Conservation (phyloP, 2,888 invertebrate species). For the Xanthorhoe designata region DNA sequence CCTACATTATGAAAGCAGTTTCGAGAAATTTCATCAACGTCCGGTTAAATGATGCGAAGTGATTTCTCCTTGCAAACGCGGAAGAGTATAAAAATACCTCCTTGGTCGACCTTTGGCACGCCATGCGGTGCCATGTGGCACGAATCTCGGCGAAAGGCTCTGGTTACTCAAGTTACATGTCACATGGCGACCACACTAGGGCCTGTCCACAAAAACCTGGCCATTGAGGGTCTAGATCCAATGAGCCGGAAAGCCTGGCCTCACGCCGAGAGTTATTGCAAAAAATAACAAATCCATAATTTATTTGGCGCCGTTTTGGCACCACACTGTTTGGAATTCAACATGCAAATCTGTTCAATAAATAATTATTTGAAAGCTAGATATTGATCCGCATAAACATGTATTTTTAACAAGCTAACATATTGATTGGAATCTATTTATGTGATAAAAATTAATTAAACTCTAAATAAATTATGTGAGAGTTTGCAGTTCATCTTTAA, state of each 20-base stretch:
- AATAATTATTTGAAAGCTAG: background rate
- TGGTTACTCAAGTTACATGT: constrained; percentile 68
- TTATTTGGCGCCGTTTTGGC: constrained; percentile 34
- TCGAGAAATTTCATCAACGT: constrained; percentile 16
- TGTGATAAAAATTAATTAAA: background rate
- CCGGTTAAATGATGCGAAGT: constrained; percentile 40
- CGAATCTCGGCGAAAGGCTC: constrained; percentile 74
- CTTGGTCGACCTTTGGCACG: constrained; percentile 75
- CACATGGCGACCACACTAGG: constrained; percentile 76
- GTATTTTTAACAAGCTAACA: background rate
- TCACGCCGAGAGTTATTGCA: constrained; percentile 54
- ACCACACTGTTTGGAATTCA: constrained; percentile 20
- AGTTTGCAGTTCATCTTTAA: too few relatives aligned
- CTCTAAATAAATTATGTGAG: background rate
- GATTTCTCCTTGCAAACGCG: constrained; percentile 56
- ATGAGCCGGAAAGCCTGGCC: constrained; percentile 60
- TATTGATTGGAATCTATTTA: background rate
- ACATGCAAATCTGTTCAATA: constrained; percentile 13
- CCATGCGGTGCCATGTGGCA: constrained; percentile 74
- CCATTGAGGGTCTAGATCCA: constrained; percentile 64
- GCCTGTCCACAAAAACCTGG: constrained; percentile 64
- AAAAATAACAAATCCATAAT: constrained; percentile 28
- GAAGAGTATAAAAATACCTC: constrained; percentile 71
- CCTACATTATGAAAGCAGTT: constrained; percentile 14
- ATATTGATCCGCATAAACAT: background rate